These are phyloP conservation scores for Ascidia mentula DNA, from an alignment of 23 tunicate genomes.

Conservation along the genomic window DNA sequence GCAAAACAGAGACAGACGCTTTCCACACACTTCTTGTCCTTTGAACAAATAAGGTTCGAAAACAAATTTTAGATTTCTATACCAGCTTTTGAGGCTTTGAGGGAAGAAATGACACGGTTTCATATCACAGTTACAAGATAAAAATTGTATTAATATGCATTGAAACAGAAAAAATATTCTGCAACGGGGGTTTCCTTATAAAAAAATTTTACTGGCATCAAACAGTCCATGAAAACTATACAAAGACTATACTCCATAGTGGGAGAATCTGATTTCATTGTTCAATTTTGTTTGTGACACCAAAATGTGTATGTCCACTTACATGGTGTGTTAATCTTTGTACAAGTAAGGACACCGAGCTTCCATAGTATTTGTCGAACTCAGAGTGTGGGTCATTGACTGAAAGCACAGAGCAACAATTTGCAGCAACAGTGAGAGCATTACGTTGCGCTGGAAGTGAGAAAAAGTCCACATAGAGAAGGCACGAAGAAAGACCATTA, in stretches of 20 bases:
- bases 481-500: conserved; percentile 72
- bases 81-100: too few relatives aligned
- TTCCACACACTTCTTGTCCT: conserved; percentile 92
- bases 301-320: not conserved
- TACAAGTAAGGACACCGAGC: conserved; percentile 54
- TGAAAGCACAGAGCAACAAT: conserved; percentile 67
- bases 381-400: conserved; percentile 46
- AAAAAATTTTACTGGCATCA: not conserved
- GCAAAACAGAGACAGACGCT: conserved; percentile 85
- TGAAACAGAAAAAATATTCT: not conserved
- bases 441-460: conserved; percentile 88
- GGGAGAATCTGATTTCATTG: too few relatives aligned
- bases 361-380: conserved; percentile 55
- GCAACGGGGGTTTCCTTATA: not conserved
- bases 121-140: too few relatives aligned
- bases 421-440: conserved; percentile 83
- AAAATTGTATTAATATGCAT: too few relatives aligned
- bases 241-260: not conserved
- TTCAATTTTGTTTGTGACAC: too few relatives aligned
- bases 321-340: conserved; percentile 72
- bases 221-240: not conserved
- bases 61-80: too few relatives aligned
- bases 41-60: not conserved
- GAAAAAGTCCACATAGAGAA: conserved; percentile 87
- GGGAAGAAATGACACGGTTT: too few relatives aligned